phyloP scores from a whole-genome alignment of 2,888 invertebrate genomes.

The Agrotis exclamationis region DNA sequence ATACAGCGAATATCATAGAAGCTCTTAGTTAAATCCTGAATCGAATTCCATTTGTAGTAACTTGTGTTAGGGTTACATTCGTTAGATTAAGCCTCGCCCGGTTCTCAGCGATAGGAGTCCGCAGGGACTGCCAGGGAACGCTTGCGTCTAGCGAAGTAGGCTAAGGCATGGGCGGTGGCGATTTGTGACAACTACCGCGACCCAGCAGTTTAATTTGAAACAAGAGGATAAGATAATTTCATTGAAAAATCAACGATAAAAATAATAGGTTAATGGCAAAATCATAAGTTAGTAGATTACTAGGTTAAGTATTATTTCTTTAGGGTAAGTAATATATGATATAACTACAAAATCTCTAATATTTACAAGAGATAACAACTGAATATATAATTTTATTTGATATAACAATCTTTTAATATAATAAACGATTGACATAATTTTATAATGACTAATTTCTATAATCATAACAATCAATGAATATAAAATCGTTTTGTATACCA shows the following conservation, averaged over 20 bases:
- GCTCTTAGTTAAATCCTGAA: constrained; percentile 87
- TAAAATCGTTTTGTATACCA: no score
- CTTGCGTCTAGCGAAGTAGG: constrained; percentile 68
- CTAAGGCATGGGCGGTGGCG: constrained; percentile 49
- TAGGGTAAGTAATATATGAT: no score
- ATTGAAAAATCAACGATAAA: not conserved
- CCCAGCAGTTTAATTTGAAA: not conserved
- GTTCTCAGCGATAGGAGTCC: constrained; percentile 85
- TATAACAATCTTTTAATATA: no score
- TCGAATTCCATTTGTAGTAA: constrained; percentile 88
- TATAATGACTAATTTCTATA: no score
- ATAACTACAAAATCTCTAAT: no score
- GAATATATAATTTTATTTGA: no score
- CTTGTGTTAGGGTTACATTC: constrained; percentile 85
- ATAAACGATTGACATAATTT: no score
- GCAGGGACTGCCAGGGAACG: constrained; percentile 78
- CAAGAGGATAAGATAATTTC: not conserved
- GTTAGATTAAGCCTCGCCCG: constrained; percentile 86
- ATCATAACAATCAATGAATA: no score
- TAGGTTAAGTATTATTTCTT: no score
- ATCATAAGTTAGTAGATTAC: not conserved
- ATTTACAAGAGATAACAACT: no score
- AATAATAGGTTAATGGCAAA: not conserved
- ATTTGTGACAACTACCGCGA: not conserved
- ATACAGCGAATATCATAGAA: constrained; percentile 71